A percentile compares a stretch with the other conserved stretches of the same genome.
These are phyloP conservation scores for Festucalex cinctus DNA, from an alignment of 2,113 vertebrate genomes.

Conservation along the genomic window DNA sequence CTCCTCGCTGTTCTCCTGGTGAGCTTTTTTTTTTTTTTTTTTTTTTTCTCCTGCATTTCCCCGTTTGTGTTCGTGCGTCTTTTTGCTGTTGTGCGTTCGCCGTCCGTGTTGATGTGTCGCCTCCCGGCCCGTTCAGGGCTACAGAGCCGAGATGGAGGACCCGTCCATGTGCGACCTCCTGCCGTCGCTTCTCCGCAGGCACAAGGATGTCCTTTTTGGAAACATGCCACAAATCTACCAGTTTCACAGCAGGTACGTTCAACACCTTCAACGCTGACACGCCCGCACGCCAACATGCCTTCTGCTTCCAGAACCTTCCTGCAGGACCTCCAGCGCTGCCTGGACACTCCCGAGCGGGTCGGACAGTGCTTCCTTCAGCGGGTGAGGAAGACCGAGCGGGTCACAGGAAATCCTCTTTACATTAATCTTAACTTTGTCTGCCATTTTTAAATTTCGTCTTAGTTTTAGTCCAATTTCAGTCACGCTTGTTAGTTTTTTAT, in stretches of 20 bases:
- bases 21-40: slow-evolving; percentile 51
- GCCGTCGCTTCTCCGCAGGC: slow-evolving; percentile 80
- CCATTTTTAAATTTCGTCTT: too few relatives aligned
- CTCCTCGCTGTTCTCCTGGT: slow-evolving; percentile 88
- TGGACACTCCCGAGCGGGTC: slow-evolving; percentile 84
- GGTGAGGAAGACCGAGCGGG: slow-evolving; percentile 70
- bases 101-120: neutral
- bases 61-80: too few relatives aligned
- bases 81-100: neutral
- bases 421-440: too few relatives aligned
- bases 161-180: slow-evolving; percentile 82
- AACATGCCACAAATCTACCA: slow-evolving; percentile 97
- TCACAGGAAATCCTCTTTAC: neutral
- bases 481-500: too few relatives aligned
- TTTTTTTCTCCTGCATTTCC: neutral
- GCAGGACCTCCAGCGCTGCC: slow-evolving; percentile 85
- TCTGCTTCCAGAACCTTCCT: slow-evolving; percentile 83
- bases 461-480: too few relatives aligned
- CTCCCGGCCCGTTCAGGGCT: slow-evolving; percentile 78
- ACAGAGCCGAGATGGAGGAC: slow-evolving; percentile 94
- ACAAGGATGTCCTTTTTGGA: slow-evolving; percentile 92
- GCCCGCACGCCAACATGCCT: neutral
- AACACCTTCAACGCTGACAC: neutral
- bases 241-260: slow-evolving; percentile 86
- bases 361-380: slow-evolving; percentile 88